These are phyloP conservation scores for Melopsittacus undulatus DNA, from an alignment of 2,797 vertebrate species.

Conservation along the genomic window DNA sequence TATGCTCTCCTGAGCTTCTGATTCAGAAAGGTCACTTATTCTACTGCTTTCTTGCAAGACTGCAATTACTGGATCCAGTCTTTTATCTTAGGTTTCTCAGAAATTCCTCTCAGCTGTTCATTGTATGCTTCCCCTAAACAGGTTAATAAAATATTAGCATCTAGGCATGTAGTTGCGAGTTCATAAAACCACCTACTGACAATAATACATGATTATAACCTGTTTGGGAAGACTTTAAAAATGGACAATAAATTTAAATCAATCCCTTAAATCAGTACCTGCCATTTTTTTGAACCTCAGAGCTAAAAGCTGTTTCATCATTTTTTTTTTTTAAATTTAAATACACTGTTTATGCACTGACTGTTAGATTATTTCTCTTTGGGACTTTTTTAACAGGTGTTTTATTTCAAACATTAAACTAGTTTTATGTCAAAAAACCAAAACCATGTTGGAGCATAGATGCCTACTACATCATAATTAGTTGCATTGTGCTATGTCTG, in stretches of 20 bases:
- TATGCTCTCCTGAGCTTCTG: background rate
- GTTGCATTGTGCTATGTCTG: background rate
- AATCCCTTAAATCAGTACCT: background rate
- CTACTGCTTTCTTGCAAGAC: background rate
- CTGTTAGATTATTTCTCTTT: background rate
- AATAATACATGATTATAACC: background rate
- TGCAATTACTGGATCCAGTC: background rate
- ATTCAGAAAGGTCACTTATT: background rate
- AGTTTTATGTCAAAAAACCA: background rate
- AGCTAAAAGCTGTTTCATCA: background rate
- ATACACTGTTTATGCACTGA: background rate
- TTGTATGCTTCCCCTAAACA: background rate
- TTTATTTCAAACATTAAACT: background rate
- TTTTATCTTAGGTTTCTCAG: background rate
- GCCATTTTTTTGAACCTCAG: background rate
- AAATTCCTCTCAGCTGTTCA: background rate
- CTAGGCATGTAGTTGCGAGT: background rate
- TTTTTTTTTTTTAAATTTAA: background rate
- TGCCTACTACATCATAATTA: background rate
- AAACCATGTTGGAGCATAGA: background rate
- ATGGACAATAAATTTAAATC: background rate
- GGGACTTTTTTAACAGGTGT: background rate
- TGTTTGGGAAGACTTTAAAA: background rate
- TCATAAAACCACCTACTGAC: background rate
- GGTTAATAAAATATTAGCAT: background rate